phyloP scores from a whole-genome alignment of 1,140 invertebrate species.

The Atta cephalotes region DNA sequence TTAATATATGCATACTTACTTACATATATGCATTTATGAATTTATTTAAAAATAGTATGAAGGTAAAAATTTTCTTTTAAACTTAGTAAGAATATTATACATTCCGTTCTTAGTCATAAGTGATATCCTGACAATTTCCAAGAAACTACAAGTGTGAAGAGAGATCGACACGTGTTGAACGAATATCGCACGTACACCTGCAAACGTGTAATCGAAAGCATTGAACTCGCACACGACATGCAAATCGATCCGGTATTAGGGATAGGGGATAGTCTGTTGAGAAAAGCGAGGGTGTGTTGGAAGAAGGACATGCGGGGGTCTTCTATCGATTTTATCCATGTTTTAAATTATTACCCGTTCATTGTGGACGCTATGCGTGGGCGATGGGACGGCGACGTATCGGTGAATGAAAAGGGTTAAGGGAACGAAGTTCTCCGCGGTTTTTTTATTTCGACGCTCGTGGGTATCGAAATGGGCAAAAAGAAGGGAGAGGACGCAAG shows the following conservation, averaged over 20 bases:
- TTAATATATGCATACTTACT: not conserved
- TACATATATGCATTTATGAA: not conserved
- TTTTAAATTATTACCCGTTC: slow-evolving; percentile 69
- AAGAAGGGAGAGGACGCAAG: not conserved
- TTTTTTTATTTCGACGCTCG: slow-evolving; percentile 67
- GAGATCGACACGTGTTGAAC: slow-evolving; percentile 14
- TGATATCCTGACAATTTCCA: not conserved
- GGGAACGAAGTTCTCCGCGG: slow-evolving; percentile 56
- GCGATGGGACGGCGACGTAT: slow-evolving; percentile 55
- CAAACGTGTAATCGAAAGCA: slow-evolving; percentile 24
- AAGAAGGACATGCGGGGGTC: not conserved
- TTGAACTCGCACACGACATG: slow-evolving; percentile 34
- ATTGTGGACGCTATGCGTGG: slow-evolving; percentile 53
- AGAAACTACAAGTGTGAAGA: slow-evolving; percentile 14
- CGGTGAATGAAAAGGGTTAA: slow-evolving; percentile 65
- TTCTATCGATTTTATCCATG: slow-evolving; percentile 71
- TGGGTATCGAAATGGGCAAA: slow-evolving; percentile 34
- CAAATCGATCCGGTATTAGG: slow-evolving; percentile 39
- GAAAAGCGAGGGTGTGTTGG: slow-evolving; percentile 44
- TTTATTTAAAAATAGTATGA: not conserved
- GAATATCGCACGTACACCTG: slow-evolving; percentile 19
- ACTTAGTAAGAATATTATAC: not conserved
- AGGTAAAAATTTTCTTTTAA: not conserved
- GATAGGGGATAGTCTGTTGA: slow-evolving; percentile 18
- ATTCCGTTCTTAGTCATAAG: not conserved